phyloP scores from a whole-genome alignment of 2,113 vertebrate species.

The Ploceus nigricollis region DNA sequence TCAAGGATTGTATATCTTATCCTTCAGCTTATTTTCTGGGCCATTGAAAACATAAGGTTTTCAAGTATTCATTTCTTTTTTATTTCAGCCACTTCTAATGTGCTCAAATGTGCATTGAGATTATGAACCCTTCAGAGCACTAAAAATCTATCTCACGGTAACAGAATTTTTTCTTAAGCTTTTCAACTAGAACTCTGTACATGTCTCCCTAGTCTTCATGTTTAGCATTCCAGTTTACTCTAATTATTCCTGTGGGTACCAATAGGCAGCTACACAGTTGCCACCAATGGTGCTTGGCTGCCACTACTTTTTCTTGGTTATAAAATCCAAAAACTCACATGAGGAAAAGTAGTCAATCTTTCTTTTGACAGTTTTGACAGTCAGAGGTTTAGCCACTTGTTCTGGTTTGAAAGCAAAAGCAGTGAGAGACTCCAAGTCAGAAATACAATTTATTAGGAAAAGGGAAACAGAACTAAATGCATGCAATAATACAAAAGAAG shows the following conservation, averaged over 20 bases:
- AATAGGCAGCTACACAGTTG: slow-evolving; percentile 26
- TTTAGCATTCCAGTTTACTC: slow-evolving; percentile 46
- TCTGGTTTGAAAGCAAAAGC: too few relatives aligned
- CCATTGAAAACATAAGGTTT: neutral
- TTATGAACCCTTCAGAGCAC: slow-evolving; percentile 33
- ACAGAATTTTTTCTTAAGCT: slow-evolving; percentile 25
- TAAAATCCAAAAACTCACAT: slow-evolving; percentile 41
- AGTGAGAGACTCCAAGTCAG: too few relatives aligned
- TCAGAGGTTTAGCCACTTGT: neutral
- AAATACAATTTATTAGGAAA: too few relatives aligned
- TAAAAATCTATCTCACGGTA: slow-evolving; percentile 47
- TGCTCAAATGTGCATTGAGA: neutral
- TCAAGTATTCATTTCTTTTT: slow-evolving; percentile 31
- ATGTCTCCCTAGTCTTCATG: neutral
- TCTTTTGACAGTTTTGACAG: neutral
- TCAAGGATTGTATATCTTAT: neutral
- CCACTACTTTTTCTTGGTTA: slow-evolving; percentile 15
- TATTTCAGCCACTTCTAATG: neutral
- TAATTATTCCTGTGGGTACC: slow-evolving; percentile 57
- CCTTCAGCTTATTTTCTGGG: neutral
- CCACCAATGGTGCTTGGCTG: neutral
- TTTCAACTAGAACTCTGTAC: slow-evolving; percentile 38
- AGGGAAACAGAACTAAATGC: too few relatives aligned
- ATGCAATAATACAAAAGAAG: too few relatives aligned
- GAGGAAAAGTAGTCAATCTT: slow-evolving; percentile 25